Evolutionary conservation across 2,113 vertebrate species (phyloP).

Genomic region (Delphinus delphis): DNA sequence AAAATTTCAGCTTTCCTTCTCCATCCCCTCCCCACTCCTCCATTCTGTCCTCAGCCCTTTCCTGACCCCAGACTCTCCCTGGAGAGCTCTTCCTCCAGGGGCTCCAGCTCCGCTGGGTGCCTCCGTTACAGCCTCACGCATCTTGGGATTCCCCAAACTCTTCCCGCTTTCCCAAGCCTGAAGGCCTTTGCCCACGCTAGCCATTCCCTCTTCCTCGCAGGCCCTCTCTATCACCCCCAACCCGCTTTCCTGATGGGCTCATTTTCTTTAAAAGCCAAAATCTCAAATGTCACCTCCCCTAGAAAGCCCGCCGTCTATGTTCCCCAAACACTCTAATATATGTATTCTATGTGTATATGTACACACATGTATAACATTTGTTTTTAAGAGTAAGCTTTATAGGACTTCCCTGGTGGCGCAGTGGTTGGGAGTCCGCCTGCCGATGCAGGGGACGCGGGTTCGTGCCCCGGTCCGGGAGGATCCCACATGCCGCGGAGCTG

Average conservation of each 20-base stretch:
- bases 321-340: neutral
- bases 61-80: neutral
- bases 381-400: neutral
- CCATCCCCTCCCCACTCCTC: too few species aligned
- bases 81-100: neutral
- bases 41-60: neutral
- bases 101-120: neutral
- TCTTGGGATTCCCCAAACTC: neutral
- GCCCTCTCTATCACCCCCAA: neutral
- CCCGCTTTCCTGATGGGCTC: neutral
- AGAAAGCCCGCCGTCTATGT: neutral
- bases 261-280: neutral
- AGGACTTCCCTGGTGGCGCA: too few species aligned
- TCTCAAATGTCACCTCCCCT: neutral
- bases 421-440: too few species aligned
- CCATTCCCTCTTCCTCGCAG: neutral
- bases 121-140: neutral
- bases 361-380: neutral
- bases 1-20: neutral
- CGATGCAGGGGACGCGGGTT: too few species aligned
- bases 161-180: neutral
- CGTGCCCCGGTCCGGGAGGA: too few species aligned
- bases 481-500: too few species aligned
- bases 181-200: neutral
- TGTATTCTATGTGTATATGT: too few species aligned